Percentiles rank a stretch among this genome's conserved stretches.
Evolutionary conservation across 2,113 vertebrate genomes (phyloP).

Genomic region (Nothoprocta pentlandii): DNA sequence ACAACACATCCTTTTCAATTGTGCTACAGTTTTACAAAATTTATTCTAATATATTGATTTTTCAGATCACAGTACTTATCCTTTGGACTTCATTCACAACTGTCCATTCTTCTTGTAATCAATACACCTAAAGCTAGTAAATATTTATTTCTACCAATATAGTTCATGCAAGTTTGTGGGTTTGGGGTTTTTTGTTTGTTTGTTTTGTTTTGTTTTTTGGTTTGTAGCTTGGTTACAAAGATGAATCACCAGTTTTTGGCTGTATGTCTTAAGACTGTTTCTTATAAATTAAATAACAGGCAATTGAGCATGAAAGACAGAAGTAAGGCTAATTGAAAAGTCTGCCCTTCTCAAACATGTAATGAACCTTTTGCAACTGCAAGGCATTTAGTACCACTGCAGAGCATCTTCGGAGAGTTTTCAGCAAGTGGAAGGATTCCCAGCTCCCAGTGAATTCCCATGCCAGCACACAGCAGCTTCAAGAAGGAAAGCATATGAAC

Average conservation of each 20-base stretch:
- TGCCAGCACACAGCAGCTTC: background rate
- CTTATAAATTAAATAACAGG: background rate
- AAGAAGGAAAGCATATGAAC: background rate
- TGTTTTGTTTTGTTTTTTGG: background rate
- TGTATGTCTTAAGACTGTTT: background rate
- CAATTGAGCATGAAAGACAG: background rate
- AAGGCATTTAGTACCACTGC: background rate
- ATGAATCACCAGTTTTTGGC: background rate
- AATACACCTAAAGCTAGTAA: background rate
- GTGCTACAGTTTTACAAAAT: background rate
- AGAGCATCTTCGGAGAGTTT: background rate
- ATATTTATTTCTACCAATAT: background rate
- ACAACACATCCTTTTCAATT: background rate
- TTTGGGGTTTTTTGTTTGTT: background rate
- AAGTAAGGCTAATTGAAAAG: background rate
- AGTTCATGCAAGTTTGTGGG: background rate
- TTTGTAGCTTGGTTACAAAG: background rate
- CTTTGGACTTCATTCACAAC: constrained; percentile 8
- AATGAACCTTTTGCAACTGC: background rate
- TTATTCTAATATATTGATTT: constrained; percentile 33
- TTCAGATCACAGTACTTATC: background rate
- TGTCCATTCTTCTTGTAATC: background rate
- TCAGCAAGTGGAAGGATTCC: background rate
- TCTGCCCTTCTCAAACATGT: background rate
- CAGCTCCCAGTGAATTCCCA: background rate